Evolutionary conservation across 92 coral and sea anemone species (phyloP).

Genomic region (Hydrozoanthus gracilis): DNA sequence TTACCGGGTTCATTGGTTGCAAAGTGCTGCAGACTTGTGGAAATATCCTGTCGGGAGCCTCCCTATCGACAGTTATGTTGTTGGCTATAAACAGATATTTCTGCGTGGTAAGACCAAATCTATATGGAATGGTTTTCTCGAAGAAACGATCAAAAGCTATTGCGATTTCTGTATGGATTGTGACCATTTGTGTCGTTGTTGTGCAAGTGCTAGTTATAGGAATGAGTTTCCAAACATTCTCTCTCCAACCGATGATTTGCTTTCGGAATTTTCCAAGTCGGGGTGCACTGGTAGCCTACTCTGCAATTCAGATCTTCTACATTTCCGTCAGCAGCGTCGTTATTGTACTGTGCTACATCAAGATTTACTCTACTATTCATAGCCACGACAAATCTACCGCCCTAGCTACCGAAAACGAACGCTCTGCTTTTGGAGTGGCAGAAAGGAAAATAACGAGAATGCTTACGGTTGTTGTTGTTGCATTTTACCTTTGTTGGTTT

Average conservation of each 20-base stretch:
- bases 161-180: not conserved
- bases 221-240: not conserved
- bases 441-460: not conserved
- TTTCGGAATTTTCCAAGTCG: not conserved
- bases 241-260: too few relatives aligned
- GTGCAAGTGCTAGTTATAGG: not conserved
- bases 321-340: not conserved
- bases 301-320: not conserved
- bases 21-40: not conserved
- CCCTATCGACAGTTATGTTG: not conserved
- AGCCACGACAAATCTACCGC: not conserved
- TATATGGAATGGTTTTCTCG: not conserved
- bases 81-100: slow-evolving; percentile 8
- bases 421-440: not conserved
- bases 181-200: not conserved
- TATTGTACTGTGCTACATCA: not conserved
- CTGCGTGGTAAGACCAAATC: not conserved
- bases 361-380: not conserved
- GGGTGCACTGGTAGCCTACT: not conserved
- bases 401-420: not conserved
- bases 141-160: not conserved
- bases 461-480: not conserved
- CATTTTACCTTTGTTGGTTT: not conserved
- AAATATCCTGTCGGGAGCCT: not conserved
- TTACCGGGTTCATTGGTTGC: not conserved